phyloP scores from a whole-genome alignment of 2,797 vertebrate species.

The Dendrocincla fuliginosa region DNA sequence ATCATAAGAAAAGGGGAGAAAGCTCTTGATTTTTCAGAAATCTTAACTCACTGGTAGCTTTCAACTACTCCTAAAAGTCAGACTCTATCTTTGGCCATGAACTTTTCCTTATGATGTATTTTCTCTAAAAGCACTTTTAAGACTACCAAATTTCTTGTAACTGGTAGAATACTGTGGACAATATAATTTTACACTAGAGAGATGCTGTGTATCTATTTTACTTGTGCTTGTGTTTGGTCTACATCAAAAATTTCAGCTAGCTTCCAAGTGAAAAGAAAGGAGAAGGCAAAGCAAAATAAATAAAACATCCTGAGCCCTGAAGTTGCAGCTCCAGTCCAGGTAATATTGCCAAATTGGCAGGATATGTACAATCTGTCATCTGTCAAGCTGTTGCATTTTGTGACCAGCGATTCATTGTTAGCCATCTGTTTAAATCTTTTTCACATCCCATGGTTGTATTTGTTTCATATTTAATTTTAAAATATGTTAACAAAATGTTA shows the following conservation, averaged over 20 bases:
- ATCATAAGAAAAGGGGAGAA: background rate
- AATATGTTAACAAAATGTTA: background rate
- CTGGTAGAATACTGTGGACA: background rate
- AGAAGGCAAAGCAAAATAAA: background rate
- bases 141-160: background rate
- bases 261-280: slow-evolving; percentile 11
- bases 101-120: background rate
- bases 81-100: background rate
- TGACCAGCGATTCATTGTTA: slow-evolving; percentile 25
- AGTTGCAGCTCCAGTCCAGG: background rate
- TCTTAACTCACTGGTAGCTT: background rate
- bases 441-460: background rate
- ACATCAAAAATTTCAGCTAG: slow-evolving; percentile 34
- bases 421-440: slow-evolving; percentile 35
- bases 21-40: background rate
- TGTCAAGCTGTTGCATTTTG: slow-evolving; percentile 12
- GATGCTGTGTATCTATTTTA: background rate
- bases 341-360: slow-evolving; percentile 36
- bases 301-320: background rate
- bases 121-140: background rate
- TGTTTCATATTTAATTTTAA: background rate
- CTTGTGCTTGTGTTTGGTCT: slow-evolving; percentile 18
- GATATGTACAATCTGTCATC: slow-evolving; percentile 38
- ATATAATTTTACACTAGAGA: background rate
- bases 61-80: background rate